phyloP scores from a whole-genome alignment of 2,797 vertebrate genomes.

The Ceryle rudis region DNA sequence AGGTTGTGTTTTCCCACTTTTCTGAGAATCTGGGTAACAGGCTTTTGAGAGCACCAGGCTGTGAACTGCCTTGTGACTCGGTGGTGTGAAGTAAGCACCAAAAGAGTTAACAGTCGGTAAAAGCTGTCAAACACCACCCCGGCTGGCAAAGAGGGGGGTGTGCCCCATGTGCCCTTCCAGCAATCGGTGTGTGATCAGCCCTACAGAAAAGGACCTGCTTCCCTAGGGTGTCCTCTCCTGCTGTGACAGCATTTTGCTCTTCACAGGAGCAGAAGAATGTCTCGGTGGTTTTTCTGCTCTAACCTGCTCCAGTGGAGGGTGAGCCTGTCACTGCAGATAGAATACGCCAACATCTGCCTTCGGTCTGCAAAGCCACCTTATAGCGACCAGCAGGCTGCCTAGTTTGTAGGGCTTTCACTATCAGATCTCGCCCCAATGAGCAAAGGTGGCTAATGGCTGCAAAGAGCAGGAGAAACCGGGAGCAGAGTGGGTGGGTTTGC shows the following conservation, averaged over 20 bases:
- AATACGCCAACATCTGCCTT: neutral
- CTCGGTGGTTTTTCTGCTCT: neutral
- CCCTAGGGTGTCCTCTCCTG: neutral
- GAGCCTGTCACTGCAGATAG: neutral
- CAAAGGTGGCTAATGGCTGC: neutral
- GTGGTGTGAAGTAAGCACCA: neutral
- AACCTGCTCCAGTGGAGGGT: neutral
- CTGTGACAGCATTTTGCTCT: neutral
- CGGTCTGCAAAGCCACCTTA: neutral
- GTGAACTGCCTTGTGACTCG: neutral
- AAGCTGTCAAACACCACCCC: neutral
- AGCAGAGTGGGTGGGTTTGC: neutral
- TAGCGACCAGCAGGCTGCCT: neutral
- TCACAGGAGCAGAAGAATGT: neutral
- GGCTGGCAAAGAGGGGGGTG: neutral
- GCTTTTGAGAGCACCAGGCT: neutral
- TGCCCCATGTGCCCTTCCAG: neutral
- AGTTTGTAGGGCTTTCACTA: fast-evolving
- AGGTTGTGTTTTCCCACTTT: neutral
- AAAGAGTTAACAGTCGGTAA: neutral
- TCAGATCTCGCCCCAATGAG: neutral
- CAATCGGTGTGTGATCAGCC: fast-evolving
- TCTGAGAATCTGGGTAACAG: neutral
- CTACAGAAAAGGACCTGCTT: neutral
- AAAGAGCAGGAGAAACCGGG: neutral